These are phyloP conservation scores for Anhinga anhinga DNA, from an alignment of 2,113 vertebrate species.

Conservation along the genomic window DNA sequence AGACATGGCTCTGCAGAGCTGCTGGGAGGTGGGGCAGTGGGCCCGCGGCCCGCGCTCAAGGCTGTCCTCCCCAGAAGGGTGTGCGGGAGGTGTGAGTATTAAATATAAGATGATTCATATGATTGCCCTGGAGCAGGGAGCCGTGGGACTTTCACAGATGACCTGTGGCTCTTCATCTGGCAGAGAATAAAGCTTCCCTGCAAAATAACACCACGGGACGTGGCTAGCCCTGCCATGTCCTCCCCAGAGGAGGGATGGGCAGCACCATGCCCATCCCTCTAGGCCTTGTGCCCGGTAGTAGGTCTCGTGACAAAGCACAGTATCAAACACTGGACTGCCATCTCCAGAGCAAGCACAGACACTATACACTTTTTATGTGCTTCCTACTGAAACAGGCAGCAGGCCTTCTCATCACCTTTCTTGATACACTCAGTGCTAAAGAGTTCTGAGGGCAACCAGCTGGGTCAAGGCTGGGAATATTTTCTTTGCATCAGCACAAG, in stretches of 20 bases:
- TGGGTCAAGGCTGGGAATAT: background rate
- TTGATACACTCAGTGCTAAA: background rate
- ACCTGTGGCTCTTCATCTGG: background rate
- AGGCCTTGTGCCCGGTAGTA: background rate
- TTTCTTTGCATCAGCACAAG: background rate
- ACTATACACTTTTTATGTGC: background rate
- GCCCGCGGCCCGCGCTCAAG: background rate
- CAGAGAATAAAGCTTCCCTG: background rate
- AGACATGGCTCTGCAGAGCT: background rate
- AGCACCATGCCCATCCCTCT: fast-evolving
- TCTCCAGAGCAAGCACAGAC: background rate
- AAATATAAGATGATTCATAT: background rate
- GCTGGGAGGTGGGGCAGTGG: fast-evolving
- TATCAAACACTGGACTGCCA: background rate
- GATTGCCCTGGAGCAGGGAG: background rate
- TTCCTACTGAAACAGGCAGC: background rate
- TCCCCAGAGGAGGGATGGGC: fast-evolving
- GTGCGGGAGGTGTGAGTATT: background rate
- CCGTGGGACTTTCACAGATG: background rate
- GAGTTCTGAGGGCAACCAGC: background rate
- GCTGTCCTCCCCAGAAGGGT: background rate
- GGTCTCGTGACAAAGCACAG: background rate
- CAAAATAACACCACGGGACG: background rate
- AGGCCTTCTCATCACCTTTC: background rate
- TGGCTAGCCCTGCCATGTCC: fast-evolving